Conservation (phyloP, 2,113 vertebrate species). For the Dipodomys stephensi region DNA sequence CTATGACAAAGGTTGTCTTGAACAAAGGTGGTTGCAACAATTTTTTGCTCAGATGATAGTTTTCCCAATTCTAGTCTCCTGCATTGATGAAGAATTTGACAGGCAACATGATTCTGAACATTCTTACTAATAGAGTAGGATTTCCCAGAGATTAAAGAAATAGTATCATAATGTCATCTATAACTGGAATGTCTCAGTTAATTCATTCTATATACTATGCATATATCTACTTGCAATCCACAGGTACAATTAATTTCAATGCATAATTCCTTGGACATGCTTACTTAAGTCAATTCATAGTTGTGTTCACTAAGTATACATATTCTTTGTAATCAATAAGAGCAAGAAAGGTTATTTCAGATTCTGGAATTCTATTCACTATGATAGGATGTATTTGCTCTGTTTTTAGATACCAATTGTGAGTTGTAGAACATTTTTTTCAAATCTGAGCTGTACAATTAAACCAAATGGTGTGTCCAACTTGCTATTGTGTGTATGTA, state of each 20-base stretch:
- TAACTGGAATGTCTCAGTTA: background rate
- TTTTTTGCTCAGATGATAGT: background rate
- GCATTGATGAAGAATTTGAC: background rate
- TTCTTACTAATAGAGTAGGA: slow-evolving; percentile 21
- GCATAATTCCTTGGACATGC: slow-evolving; percentile 55
- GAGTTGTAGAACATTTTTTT: background rate
- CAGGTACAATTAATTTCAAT: slow-evolving; percentile 21
- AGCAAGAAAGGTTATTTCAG: slow-evolving; percentile 50
- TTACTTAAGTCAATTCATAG: slow-evolving; percentile 65
- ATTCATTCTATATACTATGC: slow-evolving; percentile 1
- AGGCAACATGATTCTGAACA: slow-evolving; percentile 17
- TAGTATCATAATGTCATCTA: background rate
- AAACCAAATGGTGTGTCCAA: slow-evolving; percentile 25
- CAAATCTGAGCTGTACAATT: slow-evolving; percentile 28
- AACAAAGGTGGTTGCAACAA: background rate
- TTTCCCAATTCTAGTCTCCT: background rate
- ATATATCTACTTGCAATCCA: background rate
- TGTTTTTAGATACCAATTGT: slow-evolving; percentile 30
- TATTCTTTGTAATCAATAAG: background rate
- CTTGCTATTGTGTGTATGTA: slow-evolving; percentile 37
- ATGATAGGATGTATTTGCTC: slow-evolving; percentile 4
- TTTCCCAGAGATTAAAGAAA: slow-evolving; percentile 21
- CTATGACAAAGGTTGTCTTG: background rate
- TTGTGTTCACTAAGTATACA: slow-evolving; percentile 9
- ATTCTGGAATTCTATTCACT: slow-evolving; percentile 20